phyloP scores from a whole-genome alignment of 2,888 invertebrate species.

The Acanthococcus lagerstroemiae region DNA sequence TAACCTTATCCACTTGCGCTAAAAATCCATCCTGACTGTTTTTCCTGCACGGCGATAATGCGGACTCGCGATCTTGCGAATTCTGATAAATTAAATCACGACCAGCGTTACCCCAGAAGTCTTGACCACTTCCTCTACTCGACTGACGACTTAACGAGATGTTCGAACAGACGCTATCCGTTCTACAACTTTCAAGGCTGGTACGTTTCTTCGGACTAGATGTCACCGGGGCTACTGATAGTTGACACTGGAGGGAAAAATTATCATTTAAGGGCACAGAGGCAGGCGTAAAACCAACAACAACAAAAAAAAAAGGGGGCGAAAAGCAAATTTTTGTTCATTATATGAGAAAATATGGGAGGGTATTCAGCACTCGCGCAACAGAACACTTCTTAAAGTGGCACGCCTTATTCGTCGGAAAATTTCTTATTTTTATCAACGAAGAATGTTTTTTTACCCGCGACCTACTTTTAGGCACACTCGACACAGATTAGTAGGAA shows the following conservation, averaged over 20 bases:
- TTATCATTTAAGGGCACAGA: neutral
- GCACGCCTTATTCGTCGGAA: no score
- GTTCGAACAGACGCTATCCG: slow-evolving; percentile 21
- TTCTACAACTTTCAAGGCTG: slow-evolving; percentile 18
- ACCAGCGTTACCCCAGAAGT: slow-evolving; percentile 4
- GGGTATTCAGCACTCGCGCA: no score
- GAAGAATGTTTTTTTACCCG: no score
- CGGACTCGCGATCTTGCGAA: slow-evolving; percentile 16
- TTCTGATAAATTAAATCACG: slow-evolving; percentile 16
- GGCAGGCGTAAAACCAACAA: neutral
- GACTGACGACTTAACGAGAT: slow-evolving; percentile 20
- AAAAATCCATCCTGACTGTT: slow-evolving; percentile 25
- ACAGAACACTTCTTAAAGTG: no score
- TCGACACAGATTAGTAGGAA: neutral
- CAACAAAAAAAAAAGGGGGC: neutral
- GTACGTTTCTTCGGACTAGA: slow-evolving; percentile 1
- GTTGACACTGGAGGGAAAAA: slow-evolving; percentile 4
- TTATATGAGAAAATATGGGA: no score
- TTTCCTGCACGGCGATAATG: slow-evolving; percentile 16
- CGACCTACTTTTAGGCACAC: no score
- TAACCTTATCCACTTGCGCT: slow-evolving; percentile 26
- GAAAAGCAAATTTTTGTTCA: neutral
- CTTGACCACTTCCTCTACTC: slow-evolving; percentile 27
- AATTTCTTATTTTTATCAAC: no score
- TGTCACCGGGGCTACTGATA: slow-evolving; percentile 9